Evolutionary conservation across 2,888 invertebrate species (phyloP), one percentile per base, ranked within the genome.

Genomic region (Empis livida): DNA sequence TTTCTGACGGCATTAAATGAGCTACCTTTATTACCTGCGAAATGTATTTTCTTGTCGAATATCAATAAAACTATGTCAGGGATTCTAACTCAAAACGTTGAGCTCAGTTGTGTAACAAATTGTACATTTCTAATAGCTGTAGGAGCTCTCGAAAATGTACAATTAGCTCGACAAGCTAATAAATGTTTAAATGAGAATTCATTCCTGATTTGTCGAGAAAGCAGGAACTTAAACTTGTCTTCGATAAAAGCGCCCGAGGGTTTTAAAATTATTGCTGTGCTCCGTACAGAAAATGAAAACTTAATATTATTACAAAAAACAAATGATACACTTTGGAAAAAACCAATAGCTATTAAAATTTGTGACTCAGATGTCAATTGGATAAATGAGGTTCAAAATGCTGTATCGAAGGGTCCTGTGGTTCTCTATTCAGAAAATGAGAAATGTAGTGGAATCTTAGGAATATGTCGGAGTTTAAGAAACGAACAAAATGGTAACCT

Each of bases 391-490:
- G 54, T 65, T 3, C 62, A 68, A 49, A 43, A 58, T 8, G 59
- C 59, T 1, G 49, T 67, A 1, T 44, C 49, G 17, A 63, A 60
- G 41, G 58, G 54, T 10, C 49, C 61, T 0, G 58, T 84, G 2
- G 70, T 85, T 1, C 61, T 93, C 1, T 77, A 85, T 15, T 72
- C 79, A 2, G 77, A 82, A 62, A 76, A 79, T 53, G 79, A 83
- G 47, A 72, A 74, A 3, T 70, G 79, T 9, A 87, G 77, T 61
- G 97, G 97, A 13, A 72, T 94, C 1, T 63, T 92, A 17, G 97
- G 96, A n/a, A 68, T 95, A 45, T 79, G 88, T 0, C 92, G 92
- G 57, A 94, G 94, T 64, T 64, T 96, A 23, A 75, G 84, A 49
- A 82, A 75, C 56, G 93, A 94, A 61, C 80, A 83, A 1, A 84